phyloP scores from a whole-genome alignment of 1,140 invertebrate genomes.

The Episyrphus balteatus region DNA sequence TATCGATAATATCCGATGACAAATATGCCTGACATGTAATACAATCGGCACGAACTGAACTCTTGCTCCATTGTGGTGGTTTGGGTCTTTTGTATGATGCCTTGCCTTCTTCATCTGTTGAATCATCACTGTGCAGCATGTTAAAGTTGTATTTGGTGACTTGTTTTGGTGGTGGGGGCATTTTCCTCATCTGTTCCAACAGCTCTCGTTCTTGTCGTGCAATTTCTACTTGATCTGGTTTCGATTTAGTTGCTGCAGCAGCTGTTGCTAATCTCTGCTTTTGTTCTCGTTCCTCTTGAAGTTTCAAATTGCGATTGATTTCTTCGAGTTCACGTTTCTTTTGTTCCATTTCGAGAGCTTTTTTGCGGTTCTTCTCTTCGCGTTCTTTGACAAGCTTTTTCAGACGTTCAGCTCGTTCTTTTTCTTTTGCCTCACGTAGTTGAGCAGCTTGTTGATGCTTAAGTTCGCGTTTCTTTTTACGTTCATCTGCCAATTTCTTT shows the following conservation, averaged over 20 bases:
- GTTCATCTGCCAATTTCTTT: constrained; percentile 39
- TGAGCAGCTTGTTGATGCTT: constrained; percentile 47
- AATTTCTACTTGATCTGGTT: constrained; percentile 20
- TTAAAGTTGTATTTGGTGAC: constrained; percentile 34
- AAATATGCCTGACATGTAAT: constrained; percentile 24
- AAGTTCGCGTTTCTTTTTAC: constrained; percentile 44
- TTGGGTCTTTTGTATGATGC: constrained; percentile 38
- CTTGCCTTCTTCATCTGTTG: constrained; percentile 43
- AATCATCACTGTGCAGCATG: constrained; percentile 42
- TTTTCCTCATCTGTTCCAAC: constrained; percentile 24
- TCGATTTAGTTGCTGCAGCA: constrained; percentile 32
- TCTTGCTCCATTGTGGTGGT: constrained; percentile 42
- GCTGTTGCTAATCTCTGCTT: constrained; percentile 29
- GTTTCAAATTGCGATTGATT: constrained; percentile 38
- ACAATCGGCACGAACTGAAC: constrained; percentile 28
- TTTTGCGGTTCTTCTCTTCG: constrained; percentile 37
- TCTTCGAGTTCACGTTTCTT: constrained; percentile 42
- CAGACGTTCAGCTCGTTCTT: constrained; percentile 37
- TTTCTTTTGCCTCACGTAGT: constrained; percentile 45
- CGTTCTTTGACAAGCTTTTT: constrained; percentile 45
- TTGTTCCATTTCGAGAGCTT: constrained; percentile 41
- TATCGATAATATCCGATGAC: constrained; percentile 38
- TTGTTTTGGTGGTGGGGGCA: constrained; percentile 22
- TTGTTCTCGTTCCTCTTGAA: constrained; percentile 33
- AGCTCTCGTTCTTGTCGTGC: constrained; percentile 23